phyloP scores from a whole-genome alignment of 1,140 invertebrate genomes.

The Lasaia peninsularis region DNA sequence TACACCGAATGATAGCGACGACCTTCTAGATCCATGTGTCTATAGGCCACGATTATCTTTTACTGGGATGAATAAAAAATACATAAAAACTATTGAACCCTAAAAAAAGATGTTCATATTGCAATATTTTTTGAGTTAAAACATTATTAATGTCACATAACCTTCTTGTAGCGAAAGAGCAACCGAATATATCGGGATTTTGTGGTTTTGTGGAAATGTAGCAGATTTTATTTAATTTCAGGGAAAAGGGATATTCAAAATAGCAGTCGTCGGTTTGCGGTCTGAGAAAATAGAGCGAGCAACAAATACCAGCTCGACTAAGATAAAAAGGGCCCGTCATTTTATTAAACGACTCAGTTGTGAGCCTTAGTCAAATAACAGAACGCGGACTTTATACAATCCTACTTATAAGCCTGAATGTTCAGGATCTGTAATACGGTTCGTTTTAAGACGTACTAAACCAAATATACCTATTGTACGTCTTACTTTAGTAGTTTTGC shows the following conservation, averaged over 20 bases:
- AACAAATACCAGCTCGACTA: constrained; percentile 49
- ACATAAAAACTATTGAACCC: no score
- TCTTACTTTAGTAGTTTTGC: background rate
- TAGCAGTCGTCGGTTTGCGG: constrained; percentile 55
- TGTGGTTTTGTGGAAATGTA: constrained; percentile 29
- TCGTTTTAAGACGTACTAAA: constrained; percentile 3
- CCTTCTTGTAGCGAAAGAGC: background rate
- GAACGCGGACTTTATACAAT: background rate
- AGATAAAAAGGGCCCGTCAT: constrained; percentile 41
- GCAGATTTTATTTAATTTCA: constrained; percentile 49
- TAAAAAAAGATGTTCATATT: no score
- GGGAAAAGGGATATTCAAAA: constrained; percentile 58
- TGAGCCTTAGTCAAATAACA: constrained; percentile 22
- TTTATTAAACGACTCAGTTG: constrained; percentile 35
- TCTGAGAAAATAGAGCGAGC: constrained; percentile 51
- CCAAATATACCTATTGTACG: background rate
- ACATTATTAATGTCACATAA: constrained; percentile 6
- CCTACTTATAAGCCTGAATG: constrained; percentile 12
- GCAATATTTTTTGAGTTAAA: background rate
- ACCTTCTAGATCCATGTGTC: no score
- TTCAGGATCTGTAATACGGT: constrained; percentile 1
- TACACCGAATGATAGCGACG: no score
- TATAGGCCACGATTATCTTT: no score
- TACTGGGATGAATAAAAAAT: no score
- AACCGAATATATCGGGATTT: constrained; percentile 4